Conservation (phyloP, 2,113 vertebrate genomes). For the Crotalus viridis region DNA sequence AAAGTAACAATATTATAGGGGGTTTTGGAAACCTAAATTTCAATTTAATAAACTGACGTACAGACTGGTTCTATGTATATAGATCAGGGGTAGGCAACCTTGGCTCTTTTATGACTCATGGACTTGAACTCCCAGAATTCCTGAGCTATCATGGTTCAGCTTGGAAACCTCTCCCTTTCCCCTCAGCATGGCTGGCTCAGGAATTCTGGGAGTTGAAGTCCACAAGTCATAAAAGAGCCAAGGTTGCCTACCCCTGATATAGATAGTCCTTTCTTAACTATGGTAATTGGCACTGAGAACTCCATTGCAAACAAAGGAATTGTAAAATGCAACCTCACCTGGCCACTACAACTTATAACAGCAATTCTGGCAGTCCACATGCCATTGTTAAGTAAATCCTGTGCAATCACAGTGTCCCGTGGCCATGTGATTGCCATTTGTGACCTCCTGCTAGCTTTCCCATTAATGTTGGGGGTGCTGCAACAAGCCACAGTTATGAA, state of each 20-base stretch:
- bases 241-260: no score
- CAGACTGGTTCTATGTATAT: background rate
- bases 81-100: background rate
- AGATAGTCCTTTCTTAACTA: background rate
- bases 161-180: no score
- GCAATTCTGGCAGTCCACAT: background rate
- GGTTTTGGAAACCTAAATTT: background rate
- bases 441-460: no score
- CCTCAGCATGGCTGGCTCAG: no score
- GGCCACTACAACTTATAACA: background rate
- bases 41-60: background rate
- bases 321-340: background rate
- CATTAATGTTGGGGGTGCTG: background rate
- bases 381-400: background rate
- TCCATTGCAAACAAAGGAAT: background rate
- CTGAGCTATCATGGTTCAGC: no score
- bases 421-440: no score
- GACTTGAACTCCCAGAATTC: no score
- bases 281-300: background rate
- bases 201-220: no score
- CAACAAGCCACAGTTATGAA: background rate
- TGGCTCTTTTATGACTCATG: no score
- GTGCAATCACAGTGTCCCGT: no score
- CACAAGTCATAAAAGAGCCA: no score
- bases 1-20: background rate